These are phyloP conservation scores for Peromyscus aztecus DNA, from an alignment of 2,797 vertebrate genomes.

Conservation along the genomic window DNA sequence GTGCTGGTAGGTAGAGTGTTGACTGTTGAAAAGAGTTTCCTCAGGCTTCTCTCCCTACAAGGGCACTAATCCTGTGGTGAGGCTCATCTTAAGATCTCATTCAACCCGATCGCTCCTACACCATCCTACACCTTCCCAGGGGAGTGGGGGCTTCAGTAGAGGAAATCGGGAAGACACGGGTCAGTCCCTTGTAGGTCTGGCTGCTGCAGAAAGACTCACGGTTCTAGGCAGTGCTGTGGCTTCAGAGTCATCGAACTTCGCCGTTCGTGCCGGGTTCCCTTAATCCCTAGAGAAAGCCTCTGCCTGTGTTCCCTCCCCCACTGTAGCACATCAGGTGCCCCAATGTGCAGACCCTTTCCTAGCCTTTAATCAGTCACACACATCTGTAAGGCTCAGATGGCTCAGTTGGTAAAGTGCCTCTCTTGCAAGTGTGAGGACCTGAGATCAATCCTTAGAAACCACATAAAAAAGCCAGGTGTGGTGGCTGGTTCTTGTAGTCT, in stretches of 20 bases:
- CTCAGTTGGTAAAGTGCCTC: background rate
- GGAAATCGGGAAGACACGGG: background rate
- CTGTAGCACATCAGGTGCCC: background rate
- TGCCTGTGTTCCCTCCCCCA: background rate
- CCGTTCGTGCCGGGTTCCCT: background rate
- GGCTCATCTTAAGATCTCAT: background rate
- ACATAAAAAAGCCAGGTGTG: background rate
- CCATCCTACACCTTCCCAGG: background rate
- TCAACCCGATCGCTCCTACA: background rate
- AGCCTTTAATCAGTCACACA: background rate
- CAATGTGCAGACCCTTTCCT: background rate
- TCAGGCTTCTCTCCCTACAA: background rate
- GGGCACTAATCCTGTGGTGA: background rate
- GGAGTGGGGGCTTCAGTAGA: rapidly evolving
- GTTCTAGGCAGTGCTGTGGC: background rate
- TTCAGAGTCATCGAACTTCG: background rate
- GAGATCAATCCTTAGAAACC: background rate
- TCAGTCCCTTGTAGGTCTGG: background rate
- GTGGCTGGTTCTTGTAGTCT: background rate
- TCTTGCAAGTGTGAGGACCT: background rate
- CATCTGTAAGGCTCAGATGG: background rate
- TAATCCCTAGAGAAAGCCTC: background rate
- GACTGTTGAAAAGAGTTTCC: background rate
- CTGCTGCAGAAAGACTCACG: rapidly evolving
- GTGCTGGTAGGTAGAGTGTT: background rate